Evolutionary conservation across 2,797 vertebrate species (phyloP).

Genomic region (Knipowitschia caucasica): DNA sequence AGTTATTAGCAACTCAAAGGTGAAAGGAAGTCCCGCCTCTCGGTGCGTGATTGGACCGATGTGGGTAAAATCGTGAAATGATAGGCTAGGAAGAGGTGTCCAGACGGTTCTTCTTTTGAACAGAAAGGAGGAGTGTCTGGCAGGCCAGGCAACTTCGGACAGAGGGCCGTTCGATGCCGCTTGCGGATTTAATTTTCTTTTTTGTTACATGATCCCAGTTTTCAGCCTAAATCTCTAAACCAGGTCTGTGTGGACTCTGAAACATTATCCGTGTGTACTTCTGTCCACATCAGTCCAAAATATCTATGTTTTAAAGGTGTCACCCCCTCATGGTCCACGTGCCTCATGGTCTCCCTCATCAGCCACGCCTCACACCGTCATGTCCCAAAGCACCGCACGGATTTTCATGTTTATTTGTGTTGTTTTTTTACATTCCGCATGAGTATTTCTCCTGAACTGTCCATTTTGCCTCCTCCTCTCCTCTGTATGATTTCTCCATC

Average conservation of each 20-base stretch:
- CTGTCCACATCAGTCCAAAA: slow-evolving; percentile 16
- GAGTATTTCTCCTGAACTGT: slow-evolving; percentile 57
- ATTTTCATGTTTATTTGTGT: slow-evolving; percentile 64
- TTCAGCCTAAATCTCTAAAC: too few species aligned
- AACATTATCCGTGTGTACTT: slow-evolving; percentile 15
- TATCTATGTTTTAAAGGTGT: slow-evolving; percentile 24
- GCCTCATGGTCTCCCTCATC: slow-evolving; percentile 34
- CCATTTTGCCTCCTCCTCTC: slow-evolving; percentile 10
- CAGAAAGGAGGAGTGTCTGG: too few species aligned
- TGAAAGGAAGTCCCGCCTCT: too few species aligned
- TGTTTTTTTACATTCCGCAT: slow-evolving; percentile 74
- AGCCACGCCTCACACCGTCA: slow-evolving; percentile 44
- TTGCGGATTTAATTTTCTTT: too few species aligned
- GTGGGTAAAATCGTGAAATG: too few species aligned
- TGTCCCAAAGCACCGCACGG: slow-evolving; percentile 33
- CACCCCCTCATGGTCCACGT: slow-evolving; percentile 27
- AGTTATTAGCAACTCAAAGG: too few species aligned
- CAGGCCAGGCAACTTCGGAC: too few species aligned
- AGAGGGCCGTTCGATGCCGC: too few species aligned
- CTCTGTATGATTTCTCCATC: slow-evolving; percentile 32
- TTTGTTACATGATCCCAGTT: too few species aligned
- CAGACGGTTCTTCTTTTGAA: too few species aligned
- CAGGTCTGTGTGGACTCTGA: neutral
- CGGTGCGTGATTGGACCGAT: too few species aligned
- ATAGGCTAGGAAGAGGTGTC: too few species aligned